phyloP scores from a whole-genome alignment of 2,888 invertebrate genomes.

The Rhagonycha fulva region DNA sequence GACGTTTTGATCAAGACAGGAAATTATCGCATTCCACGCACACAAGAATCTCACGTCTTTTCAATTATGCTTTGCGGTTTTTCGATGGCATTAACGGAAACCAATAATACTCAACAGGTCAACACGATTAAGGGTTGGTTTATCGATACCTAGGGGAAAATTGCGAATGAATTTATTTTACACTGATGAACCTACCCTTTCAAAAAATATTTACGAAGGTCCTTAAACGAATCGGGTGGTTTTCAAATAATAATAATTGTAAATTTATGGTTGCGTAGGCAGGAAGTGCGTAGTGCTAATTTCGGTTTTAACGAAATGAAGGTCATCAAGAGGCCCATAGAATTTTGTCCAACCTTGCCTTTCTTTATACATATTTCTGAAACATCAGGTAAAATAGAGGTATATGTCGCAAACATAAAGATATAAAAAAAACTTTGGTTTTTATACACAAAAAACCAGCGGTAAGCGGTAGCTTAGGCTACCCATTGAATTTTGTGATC shows the following conservation, averaged over 20 bases:
- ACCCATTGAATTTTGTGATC: not conserved
- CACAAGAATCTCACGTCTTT: not conserved
- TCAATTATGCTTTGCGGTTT: not conserved
- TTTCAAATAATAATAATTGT: not conserved
- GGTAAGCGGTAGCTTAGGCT: not conserved
- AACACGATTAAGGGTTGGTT: not conserved
- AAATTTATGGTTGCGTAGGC: constrained; percentile 14
- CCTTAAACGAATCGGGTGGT: not conserved
- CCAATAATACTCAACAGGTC: not conserved
- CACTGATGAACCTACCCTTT: too few relatives aligned
- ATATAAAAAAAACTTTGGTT: not conserved
- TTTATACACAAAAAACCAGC: not conserved
- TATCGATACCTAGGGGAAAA: not conserved
- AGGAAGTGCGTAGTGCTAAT: constrained; percentile 35
- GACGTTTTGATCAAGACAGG: not conserved
- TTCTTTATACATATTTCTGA: not conserved
- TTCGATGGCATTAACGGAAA: not conserved
- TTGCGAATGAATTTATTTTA: not conserved
- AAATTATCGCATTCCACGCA: constrained; percentile 1
- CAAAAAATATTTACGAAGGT: not conserved
- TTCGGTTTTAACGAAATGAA: constrained; percentile 28
- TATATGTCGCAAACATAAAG: not conserved
- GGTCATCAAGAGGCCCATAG: constrained; percentile 27
- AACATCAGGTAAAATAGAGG: not conserved
- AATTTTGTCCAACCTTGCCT: constrained; percentile 14